Evolutionary conservation across 2,888 invertebrate species (phyloP), one percentile per base, ranked within the genome.

Genomic region (Mactromeris polynyma): DNA sequence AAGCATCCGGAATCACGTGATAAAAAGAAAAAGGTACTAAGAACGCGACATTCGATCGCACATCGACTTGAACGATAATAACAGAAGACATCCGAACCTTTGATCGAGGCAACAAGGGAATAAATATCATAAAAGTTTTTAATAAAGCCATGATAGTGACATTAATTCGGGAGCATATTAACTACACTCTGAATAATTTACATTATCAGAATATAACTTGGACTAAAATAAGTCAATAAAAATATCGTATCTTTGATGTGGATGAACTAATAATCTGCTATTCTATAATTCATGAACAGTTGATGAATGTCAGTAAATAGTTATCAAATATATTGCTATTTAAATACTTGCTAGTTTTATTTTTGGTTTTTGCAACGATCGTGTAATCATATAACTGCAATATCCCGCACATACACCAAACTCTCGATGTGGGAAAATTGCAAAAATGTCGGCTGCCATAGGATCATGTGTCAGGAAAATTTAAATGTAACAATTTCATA

Each of bases 101-200:
- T 82, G 82, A 82, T 82, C 40, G 38, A n/a, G 64, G 69, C 82
- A 64, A 40, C 51, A 73, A 36, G 81, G 36, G 82, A 82, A 83
- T 83, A 83, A 46, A 83, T 36, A 83, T 77, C 26, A 84, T 84
- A 84, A 84, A 84, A 83, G 33, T 38, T 77, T 84, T 78, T 78
- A 84, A 78, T 73, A 78, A 77, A 46, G 78, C 77, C 78, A 84
- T 84, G 78, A 84, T 77, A 40, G 38, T 31, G 54, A 78, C 84
- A 84, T 84, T 84, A 84, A 84, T 78, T 78, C 84, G 78, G 78
- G 26, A 84, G 77, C 84, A 84, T 78, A 84, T 87, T 80, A 83
- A 83, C 79, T 64, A 87, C 79, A 69, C 11, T 54, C 31, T 81
- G 80, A 88, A 84, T 88, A 80, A 88, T 88, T 88, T 42, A 88